Conservation (phyloP, 1,140 invertebrate genomes). For the Ruditapes philippinarum region DNA sequence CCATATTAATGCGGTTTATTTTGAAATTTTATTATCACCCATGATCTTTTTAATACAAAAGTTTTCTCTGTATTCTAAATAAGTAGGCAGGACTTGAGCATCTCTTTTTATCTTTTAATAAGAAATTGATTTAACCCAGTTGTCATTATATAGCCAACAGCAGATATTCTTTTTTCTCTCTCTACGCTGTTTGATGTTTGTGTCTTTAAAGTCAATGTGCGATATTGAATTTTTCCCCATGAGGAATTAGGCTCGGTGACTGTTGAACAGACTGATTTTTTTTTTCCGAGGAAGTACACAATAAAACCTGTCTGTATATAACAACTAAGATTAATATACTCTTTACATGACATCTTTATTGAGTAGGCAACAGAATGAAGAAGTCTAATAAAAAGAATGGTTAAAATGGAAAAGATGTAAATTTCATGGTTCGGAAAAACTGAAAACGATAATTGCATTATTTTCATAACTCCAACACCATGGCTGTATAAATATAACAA, state of each 20-base stretch:
- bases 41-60: no score
- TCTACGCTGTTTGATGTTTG: constrained; percentile 3
- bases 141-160: constrained; percentile 15
- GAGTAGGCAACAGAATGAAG: no score
- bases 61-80: no score
- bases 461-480: no score
- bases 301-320: neutral
- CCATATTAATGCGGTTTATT: no score
- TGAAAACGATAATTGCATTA: no score
- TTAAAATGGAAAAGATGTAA: no score
- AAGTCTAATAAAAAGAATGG: no score
- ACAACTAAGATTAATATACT: neutral
- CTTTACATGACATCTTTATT: neutral
- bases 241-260: neutral
- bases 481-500: no score
- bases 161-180: neutral
- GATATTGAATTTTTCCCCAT: constrained; percentile 7
- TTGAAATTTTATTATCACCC: no score
- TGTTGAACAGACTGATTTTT: neutral
- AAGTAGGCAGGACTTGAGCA: no score
- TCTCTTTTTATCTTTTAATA: neutral
- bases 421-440: no score
- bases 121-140: constrained; percentile 2
- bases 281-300: neutral
- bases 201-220: neutral